These are phyloP conservation scores for Recurvirostra avosetta DNA, from an alignment of 2,113 vertebrate genomes.

Conservation along the genomic window DNA sequence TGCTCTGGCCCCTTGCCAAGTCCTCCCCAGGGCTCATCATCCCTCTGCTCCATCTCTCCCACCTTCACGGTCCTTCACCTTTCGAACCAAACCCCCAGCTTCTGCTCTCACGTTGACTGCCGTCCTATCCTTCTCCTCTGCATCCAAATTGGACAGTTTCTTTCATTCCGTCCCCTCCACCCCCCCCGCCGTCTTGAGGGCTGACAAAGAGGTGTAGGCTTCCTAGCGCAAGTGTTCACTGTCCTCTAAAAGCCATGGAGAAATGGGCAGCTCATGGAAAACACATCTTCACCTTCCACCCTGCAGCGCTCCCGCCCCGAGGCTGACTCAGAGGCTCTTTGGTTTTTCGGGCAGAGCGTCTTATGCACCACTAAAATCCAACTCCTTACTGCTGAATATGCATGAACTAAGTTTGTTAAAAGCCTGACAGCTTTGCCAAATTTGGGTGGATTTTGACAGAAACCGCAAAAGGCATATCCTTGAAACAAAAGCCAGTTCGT, in stretches of 20 bases:
- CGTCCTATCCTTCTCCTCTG: not conserved
- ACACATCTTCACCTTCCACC: not conserved
- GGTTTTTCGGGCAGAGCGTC: not conserved
- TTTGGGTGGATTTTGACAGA: not conserved
- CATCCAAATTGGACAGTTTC: not conserved
- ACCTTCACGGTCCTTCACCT: not conserved
- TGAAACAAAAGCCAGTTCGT: not conserved
- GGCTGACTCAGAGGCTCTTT: accelerated
- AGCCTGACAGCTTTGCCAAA: not conserved
- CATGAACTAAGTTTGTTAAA: not conserved
- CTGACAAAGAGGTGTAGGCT: not conserved
- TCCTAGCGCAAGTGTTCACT: not conserved
- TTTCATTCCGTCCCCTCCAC: too few relatives aligned
- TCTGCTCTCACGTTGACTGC: not conserved
- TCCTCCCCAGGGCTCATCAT: not conserved
- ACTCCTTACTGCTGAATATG: not conserved
- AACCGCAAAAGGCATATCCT: not conserved
- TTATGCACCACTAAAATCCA: accelerated
- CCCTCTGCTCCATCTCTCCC: not conserved
- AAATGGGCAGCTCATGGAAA: accelerated
- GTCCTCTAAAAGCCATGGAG: not conserved
- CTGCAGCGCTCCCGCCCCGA: accelerated
- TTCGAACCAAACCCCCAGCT: not conserved
- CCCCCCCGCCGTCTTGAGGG: not conserved
- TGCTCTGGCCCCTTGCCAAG: accelerated